Base-by-base conservation (phyloP, 92 coral and sea anemone genomes). In the Pocillopora meandrina region DNA sequence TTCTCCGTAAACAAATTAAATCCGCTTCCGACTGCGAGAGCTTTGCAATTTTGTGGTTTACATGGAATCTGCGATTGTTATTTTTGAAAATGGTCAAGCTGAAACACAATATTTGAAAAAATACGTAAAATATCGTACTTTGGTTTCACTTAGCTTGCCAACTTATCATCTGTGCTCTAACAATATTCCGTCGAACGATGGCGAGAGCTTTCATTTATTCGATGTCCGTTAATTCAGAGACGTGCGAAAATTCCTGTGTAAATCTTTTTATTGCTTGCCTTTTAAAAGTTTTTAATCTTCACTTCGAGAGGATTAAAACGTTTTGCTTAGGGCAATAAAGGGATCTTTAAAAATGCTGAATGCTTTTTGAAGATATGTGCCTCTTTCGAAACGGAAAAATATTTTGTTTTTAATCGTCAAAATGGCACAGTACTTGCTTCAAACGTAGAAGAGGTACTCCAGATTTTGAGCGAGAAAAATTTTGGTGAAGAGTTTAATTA, bases 1-100 rank as follows among this genome's bases (percentile, higher is more conserved):
- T 59, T 56, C 56, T 42, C 19, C 67, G 42, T n/a, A 74, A 61
- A 82, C 63, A 72, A 82, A 82, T 74, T 72, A 72, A 72, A 72
- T 16, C 33, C 18, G 20, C 55, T 71, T 74, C 61, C 12, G 71
- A 52, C 26, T 49, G 26, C 35, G 63, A 62, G 62, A 62, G n/a
- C 55, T 57, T 62, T 60, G 58, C 35, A 34, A 59, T 82, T 59
- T 62, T 62, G 61, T 9, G n/a, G 60, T 16, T 68, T 57, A 56
- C 56, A 49, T 71, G 69, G 9, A 35, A 14, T 83, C 17, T 55
- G 62, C 77, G 52, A 7, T 49, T 56, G 12, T 61, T 47, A n/a
- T 16, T 83, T 83, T 74, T 62, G 63, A 19, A 19, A 23, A 35
- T 47, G 67, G 10, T 35, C 60, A n/a, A 65, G 56, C 63, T 62